phyloP scores from a whole-genome alignment of 2,797 vertebrate genomes.

The Xiphorhynchus erythropygius region DNA sequence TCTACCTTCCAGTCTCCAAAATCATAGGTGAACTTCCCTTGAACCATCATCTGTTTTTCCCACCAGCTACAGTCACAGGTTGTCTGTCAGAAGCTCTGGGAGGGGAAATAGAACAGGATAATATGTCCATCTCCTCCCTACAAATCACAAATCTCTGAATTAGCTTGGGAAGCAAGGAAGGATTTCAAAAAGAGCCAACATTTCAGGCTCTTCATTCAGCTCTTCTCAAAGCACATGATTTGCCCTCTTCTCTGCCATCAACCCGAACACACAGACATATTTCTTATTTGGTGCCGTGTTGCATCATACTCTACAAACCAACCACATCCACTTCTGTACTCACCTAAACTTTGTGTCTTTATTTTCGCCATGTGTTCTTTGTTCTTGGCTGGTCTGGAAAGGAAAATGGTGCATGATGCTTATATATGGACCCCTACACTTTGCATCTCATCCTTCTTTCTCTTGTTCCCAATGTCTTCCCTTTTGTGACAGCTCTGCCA shows the following conservation, averaged over 20 bases:
- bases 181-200: not conserved
- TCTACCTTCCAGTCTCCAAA: not conserved
- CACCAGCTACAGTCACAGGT: not conserved
- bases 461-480: not conserved
- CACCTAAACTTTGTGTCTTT: not conserved
- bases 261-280: not conserved
- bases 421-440: not conserved
- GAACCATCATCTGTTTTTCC: not conserved
- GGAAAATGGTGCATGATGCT: not conserved
- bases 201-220: not conserved
- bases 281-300: not conserved
- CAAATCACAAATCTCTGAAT: not conserved
- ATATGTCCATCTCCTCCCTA: not conserved
- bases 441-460: not conserved
- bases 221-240: not conserved
- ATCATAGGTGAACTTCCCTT: not conserved
- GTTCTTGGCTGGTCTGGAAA: not conserved
- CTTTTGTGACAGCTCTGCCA: not conserved
- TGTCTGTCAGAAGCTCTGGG: not conserved
- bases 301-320: not conserved
- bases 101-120: not conserved
- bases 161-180: not conserved
- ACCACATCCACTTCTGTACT: not conserved
- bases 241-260: not conserved
- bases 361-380: not conserved